Evolutionary conservation across 2,113 vertebrate species (phyloP).

Genomic region (Lipotes vexillifer): DNA sequence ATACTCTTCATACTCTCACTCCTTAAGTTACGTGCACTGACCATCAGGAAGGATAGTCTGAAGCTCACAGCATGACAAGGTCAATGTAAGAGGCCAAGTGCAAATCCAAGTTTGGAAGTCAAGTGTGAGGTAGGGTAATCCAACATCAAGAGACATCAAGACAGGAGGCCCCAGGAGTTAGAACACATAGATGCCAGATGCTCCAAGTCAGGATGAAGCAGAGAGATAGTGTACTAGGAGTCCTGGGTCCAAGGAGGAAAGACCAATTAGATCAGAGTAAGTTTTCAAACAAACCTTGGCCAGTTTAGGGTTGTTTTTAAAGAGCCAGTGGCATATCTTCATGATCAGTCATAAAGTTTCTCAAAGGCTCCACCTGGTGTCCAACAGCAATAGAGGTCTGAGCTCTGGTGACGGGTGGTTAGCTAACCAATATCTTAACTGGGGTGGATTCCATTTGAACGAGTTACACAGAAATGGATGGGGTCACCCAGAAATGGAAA

Average conservation of each 20-base stretch:
- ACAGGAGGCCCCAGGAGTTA: background rate
- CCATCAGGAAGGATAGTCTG: background rate
- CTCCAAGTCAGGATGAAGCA: background rate
- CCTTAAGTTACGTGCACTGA: background rate
- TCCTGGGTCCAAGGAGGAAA: background rate
- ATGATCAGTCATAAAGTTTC: background rate
- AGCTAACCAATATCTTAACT: background rate
- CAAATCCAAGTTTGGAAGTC: background rate
- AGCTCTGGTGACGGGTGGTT: background rate
- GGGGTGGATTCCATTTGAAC: background rate
- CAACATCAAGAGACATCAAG: background rate
- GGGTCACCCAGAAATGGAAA: background rate
- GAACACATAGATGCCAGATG: background rate
- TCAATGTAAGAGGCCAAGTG: background rate
- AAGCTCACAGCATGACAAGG: background rate
- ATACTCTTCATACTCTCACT: background rate
- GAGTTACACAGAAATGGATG: background rate
- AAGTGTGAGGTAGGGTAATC: background rate
- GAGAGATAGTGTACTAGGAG: background rate
- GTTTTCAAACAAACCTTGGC: background rate
- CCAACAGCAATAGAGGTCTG: background rate
- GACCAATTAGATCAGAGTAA: background rate
- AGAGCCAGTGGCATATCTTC: background rate
- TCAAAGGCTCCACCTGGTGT: background rate
- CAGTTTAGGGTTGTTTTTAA: background rate